Conservation (phyloP, 2,797 vertebrate species). For the Argya squamiceps region DNA sequence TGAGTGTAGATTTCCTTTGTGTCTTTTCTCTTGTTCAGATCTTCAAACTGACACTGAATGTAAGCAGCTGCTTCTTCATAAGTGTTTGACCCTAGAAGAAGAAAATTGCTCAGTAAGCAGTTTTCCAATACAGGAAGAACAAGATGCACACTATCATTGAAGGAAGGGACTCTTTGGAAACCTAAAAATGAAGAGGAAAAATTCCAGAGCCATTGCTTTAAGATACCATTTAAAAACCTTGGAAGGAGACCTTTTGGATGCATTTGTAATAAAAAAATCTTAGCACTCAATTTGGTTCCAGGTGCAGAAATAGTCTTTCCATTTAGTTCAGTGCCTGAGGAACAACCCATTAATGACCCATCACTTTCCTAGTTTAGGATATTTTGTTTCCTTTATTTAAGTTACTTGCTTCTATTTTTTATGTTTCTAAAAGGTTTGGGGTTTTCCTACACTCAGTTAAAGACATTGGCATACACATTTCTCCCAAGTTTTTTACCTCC, state of each 20-base stretch:
- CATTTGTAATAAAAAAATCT: background rate
- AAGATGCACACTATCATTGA: background rate
- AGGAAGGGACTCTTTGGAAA: background rate
- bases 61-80: slow-evolving; percentile 97
- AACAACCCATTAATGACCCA: background rate
- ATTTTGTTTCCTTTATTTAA: background rate
- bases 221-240: background rate
- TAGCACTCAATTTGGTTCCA: background rate
- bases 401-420: background rate
- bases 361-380: background rate
- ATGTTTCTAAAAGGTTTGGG: background rate
- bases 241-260: background rate
- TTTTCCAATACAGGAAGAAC: background rate
- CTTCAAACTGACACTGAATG: slow-evolving; percentile 98
- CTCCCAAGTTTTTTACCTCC: background rate
- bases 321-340: background rate
- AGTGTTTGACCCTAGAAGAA: slow-evolving; percentile 90
- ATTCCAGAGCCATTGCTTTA: background rate
- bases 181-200: background rate
- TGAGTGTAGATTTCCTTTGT: slow-evolving; percentile 99
- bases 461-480: background rate
- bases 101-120: background rate
- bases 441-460: background rate
- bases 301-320: background rate
- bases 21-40: slow-evolving; percentile 98